Evolutionary conservation across 2,888 invertebrate genomes (phyloP).

Genomic region (Drosophila sordidula): DNA sequence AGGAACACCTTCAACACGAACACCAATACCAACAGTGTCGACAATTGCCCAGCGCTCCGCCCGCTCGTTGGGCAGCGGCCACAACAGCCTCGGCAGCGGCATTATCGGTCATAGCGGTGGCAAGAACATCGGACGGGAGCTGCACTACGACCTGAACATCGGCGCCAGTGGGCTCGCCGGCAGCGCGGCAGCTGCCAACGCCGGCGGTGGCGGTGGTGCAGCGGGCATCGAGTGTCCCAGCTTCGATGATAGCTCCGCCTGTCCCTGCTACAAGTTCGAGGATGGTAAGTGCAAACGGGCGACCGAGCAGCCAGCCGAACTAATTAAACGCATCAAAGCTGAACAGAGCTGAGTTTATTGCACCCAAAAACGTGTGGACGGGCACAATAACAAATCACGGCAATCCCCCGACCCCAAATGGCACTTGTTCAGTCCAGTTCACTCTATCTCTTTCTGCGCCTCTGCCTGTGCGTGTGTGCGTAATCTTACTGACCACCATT

Average conservation of each 20-base stretch:
- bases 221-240: slow-evolving; percentile 88
- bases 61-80: slow-evolving; percentile 48
- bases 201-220: slow-evolving; percentile 35
- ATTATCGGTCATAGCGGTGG: slow-evolving; percentile 15
- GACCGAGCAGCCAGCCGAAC: slow-evolving; percentile 35
- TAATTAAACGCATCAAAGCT: slow-evolving; percentile 66
- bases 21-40: slow-evolving; percentile 25
- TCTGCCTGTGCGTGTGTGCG: background rate
- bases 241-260: slow-evolving; percentile 91
- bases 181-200: background rate
- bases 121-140: slow-evolving; percentile 50
- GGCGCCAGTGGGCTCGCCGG: slow-evolving; percentile 19
- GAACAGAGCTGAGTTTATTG: slow-evolving; percentile 56
- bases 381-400: slow-evolving; percentile 50
- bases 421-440: background rate
- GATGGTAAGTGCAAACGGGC: slow-evolving; percentile 87
- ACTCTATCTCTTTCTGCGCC: slow-evolving; percentile 1
- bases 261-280: slow-evolving; percentile 96
- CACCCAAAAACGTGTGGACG: slow-evolving; percentile 58
- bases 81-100: slow-evolving; percentile 26
- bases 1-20: slow-evolving; percentile 22
- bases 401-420: background rate
- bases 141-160: slow-evolving; percentile 46
- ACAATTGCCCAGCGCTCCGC: slow-evolving; percentile 47
- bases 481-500: slow-evolving; percentile 42